These are phyloP conservation scores for Anarhynchus alexandrinus DNA, from an alignment of 2,113 vertebrate genomes.

Conservation along the genomic window DNA sequence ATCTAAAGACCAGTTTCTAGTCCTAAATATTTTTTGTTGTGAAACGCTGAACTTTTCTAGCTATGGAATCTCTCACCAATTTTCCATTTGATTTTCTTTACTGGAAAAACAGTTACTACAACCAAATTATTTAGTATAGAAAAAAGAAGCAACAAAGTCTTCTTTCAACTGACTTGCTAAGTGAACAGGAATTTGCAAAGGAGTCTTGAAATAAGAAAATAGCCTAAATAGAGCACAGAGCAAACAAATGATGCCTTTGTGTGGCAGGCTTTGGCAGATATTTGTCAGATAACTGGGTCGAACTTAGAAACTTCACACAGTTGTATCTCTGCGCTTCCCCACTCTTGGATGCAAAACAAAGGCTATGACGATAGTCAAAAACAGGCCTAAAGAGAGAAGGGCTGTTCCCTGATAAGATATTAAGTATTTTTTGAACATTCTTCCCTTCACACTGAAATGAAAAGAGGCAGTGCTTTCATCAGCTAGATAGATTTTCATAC, in stretches of 20 bases:
- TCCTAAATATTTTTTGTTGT: not conserved
- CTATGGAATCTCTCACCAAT: not conserved
- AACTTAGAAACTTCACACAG: not conserved
- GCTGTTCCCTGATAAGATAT: not conserved
- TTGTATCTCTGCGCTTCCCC: not conserved
- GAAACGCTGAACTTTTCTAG: not conserved
- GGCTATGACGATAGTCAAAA: not conserved
- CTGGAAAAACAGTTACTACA: not conserved
- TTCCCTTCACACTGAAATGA: not conserved
- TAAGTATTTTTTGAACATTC: not conserved
- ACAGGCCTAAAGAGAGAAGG: not conserved
- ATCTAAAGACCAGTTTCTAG: not conserved
- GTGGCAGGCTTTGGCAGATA: not conserved
- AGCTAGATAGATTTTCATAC: not conserved
- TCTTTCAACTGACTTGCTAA: not conserved
- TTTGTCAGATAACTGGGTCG: not conserved
- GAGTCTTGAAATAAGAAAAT: not conserved
- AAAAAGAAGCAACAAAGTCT: not conserved
- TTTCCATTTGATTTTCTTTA: not conserved
- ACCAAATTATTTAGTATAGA: not conserved
- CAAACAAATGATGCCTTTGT: not conserved
- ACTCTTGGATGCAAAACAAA: not conserved
- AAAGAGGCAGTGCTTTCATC: not conserved
- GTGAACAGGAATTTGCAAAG: not conserved
- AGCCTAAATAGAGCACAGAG: not conserved